Evolutionary conservation across 2,888 invertebrate species (phyloP).

Genomic region (Drosophila robusta): DNA sequence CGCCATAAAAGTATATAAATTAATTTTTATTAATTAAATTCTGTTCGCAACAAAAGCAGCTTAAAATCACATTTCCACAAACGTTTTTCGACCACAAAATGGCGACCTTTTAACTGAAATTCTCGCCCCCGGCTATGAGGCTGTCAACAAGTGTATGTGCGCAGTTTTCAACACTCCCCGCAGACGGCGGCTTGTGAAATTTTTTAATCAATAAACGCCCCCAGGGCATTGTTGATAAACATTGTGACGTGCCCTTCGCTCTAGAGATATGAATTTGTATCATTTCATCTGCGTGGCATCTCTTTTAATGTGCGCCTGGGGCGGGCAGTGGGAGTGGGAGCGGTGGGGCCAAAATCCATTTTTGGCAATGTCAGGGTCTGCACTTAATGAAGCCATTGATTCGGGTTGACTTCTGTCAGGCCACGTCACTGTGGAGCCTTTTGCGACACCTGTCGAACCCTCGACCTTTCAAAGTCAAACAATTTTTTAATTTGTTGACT

Average conservation of each 20-base stretch:
- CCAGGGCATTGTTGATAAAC: constrained; percentile 70
- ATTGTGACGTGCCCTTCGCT: constrained; percentile 46
- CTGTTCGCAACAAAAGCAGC: constrained; percentile 57
- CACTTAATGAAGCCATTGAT: constrained; percentile 67
- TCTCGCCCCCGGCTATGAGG: constrained; percentile 43
- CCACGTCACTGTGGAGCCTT: constrained; percentile 33
- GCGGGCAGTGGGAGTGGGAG: too few relatives aligned
- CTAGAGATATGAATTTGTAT: constrained; percentile 62
- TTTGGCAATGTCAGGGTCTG: constrained; percentile 12
- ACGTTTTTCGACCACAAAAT: constrained; percentile 42
- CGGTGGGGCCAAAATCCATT: constrained; percentile 4
- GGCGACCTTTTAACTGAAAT: constrained; percentile 64
- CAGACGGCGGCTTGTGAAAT: constrained; percentile 31
- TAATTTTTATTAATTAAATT: constrained; percentile 74
- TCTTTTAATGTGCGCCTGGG: not conserved
- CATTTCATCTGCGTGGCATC: constrained; percentile 25
- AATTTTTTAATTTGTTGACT: constrained; percentile 70
- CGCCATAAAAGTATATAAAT: constrained; percentile 32
- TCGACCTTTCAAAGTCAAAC: constrained; percentile 39
- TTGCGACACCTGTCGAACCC: constrained; percentile 55
- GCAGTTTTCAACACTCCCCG: not conserved
- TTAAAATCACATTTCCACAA: constrained; percentile 59
- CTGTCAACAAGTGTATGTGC: constrained; percentile 70
- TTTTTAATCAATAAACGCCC: constrained; percentile 76
- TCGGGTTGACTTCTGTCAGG: constrained; percentile 45